These are phyloP conservation scores for Pteropus rufus DNA, from an alignment of 2,797 vertebrate species.

Conservation along the genomic window DNA sequence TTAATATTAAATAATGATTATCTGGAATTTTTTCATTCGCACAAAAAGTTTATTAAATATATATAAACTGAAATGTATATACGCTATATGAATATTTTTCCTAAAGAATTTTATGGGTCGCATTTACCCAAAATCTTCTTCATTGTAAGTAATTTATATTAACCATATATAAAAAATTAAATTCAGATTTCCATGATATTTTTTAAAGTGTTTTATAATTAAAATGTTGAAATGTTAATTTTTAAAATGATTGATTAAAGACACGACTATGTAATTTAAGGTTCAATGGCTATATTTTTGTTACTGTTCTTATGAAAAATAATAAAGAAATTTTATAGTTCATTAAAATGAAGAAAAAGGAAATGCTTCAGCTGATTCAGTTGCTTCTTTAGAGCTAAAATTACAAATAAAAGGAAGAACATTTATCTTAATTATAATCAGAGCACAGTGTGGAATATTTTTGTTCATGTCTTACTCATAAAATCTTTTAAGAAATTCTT, in stretches of 20 bases:
- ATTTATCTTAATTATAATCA: slow-evolving; percentile 36
- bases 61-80: neutral
- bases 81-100: neutral
- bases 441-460: neutral
- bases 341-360: neutral
- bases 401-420: neutral
- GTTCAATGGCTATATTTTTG: neutral
- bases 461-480: neutral
- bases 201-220: neutral
- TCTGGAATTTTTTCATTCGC: neutral
- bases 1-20: neutral
- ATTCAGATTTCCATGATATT: neutral
- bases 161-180: neutral
- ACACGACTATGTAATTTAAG: neutral
- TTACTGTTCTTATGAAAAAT: neutral
- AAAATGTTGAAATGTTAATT: neutral
- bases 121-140: neutral
- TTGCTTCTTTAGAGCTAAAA: slow-evolving; percentile 33
- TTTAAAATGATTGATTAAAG: neutral
- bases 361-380: neutral
- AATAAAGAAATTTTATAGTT: neutral
- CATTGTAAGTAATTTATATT: neutral
- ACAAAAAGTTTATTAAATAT: neutral
- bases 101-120: neutral
- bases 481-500: neutral